Base-by-base conservation (phyloP, 2,113 vertebrate species). In the Sinocyclocheilus rhinocerous region DNA sequence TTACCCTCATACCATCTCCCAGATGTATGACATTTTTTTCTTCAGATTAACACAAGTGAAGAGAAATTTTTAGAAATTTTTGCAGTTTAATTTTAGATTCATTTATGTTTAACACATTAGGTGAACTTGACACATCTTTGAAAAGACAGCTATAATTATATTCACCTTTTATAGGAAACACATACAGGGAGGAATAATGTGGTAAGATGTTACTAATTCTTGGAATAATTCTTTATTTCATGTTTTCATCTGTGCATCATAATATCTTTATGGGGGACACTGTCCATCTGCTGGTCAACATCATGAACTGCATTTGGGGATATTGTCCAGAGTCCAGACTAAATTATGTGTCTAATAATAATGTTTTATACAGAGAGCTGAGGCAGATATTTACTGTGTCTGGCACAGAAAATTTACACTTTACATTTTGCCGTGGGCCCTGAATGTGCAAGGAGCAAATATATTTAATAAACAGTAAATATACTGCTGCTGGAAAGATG, bases 281-380 rank as follows among this genome's bases (percentile, higher is more conserved):
- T 50, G 39, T 50, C 79, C 79, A 81, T 81, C 79, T 81, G 79
- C 79, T 81, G 79, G 79, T 48, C 79, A 50, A 2, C 15, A 20
- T 20, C 10, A 42, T 77, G 24, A 45, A 69, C 1, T 81, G 61
- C 79, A 50, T 10, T 11, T 45, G 36, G 39, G 59, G 1, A 10
- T 59, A 79, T 39, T n/a, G 29, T 36, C 29, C 11, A n/a, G 24
- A 59, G 18, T 36, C 29, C 2, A n/a, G 24, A n/a, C 29, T 39
- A 22, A 36, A 78, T 36, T 55, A 20, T 57, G 8, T 57, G 8
- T 57, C 18, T 13, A 73, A 72, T 39, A 70, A 70, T 73, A 61
- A 61, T 61, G 8, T 61, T 61, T 42, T 73, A 42, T 42, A 73
- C 6, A 4, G 36, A 42, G 36, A n/a, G 70, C 36, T n/a, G 69